Evolutionary conservation across 2,797 vertebrate species (phyloP).

Genomic region (Acropternis orthonyx): DNA sequence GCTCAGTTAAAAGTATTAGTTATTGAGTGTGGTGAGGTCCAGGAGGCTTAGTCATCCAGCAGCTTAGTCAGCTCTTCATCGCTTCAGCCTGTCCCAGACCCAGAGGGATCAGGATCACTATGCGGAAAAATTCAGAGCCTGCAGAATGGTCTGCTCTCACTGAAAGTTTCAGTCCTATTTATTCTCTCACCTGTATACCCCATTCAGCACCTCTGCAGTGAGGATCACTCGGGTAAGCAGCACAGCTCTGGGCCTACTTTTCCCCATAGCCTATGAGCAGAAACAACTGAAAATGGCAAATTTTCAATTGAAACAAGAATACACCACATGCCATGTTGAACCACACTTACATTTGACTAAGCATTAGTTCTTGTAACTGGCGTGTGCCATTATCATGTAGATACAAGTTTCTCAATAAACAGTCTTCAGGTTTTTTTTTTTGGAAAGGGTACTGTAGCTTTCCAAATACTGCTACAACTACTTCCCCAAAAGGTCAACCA

Average conservation of each 20-base stretch:
- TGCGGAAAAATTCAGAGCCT: background rate
- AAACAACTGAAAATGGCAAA: background rate
- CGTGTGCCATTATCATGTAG: fast-evolving
- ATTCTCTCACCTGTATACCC: background rate
- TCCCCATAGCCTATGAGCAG: fast-evolving
- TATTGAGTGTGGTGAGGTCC: background rate
- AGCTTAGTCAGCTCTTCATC: background rate
- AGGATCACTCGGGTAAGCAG: fast-evolving
- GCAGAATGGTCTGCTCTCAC: background rate
- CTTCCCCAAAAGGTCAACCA: background rate
- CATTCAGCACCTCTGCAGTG: background rate
- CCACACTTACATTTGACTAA: fast-evolving
- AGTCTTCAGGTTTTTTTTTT: background rate
- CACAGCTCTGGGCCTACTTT: background rate
- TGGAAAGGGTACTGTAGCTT: background rate
- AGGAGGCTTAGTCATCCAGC: background rate
- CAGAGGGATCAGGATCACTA: background rate
- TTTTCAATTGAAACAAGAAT: background rate
- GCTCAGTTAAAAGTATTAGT: background rate
- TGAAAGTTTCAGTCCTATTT: background rate
- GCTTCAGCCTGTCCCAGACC: background rate
- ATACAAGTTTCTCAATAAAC: background rate
- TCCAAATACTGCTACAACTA: background rate
- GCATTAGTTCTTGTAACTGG: background rate
- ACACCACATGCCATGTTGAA: fast-evolving